Conservation (phyloP, 2,797 vertebrate genomes). For the Ptychadena robeensis region DNA sequence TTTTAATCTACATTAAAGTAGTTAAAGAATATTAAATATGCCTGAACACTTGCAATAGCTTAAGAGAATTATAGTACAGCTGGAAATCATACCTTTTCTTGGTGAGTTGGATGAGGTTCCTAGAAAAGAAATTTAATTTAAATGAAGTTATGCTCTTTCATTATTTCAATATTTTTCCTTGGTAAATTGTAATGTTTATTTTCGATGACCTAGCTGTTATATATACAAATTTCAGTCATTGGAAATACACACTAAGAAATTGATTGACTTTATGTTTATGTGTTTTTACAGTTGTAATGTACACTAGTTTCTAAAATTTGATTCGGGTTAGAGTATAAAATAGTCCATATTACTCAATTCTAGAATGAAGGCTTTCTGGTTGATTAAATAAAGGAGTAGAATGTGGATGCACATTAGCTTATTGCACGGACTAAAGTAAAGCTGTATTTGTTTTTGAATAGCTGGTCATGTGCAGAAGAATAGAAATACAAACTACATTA, state of each 20-base stretch:
- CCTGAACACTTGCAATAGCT: background rate
- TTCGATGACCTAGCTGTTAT: background rate
- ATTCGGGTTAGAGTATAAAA: no score
- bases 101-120: background rate
- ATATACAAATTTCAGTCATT: background rate
- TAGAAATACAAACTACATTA: no score
- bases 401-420: no score
- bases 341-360: no score
- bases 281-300: no score
- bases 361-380: no score
- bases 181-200: background rate
- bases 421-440: no score
- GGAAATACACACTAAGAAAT: background rate
- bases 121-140: background rate
- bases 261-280: no score
- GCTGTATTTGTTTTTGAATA: no score
- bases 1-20: background rate
- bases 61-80: background rate
- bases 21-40: background rate
- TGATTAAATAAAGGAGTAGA: no score
- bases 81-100: background rate
- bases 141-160: background rate
- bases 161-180: background rate
- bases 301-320: no score
- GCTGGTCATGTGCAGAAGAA: no score